phyloP scores from a whole-genome alignment of 2,888 invertebrate genomes.

The Limnephilus marmoratus region DNA sequence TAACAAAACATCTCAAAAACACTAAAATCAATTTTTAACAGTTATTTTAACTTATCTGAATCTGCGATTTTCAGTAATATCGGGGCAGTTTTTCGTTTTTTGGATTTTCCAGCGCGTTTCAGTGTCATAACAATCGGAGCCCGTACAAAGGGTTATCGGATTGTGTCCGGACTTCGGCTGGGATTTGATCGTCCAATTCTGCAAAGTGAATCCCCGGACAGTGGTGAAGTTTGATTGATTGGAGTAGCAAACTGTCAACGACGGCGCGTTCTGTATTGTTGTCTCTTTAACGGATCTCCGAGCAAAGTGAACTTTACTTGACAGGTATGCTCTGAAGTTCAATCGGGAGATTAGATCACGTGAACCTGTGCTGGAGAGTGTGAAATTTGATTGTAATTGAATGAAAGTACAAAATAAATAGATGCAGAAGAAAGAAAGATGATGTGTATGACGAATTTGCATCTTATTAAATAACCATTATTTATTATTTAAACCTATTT shows the following conservation, averaged over 20 bases:
- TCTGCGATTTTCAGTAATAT: background rate
- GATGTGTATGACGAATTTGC: background rate
- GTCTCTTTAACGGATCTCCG: conserved; percentile 2
- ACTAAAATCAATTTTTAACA: background rate
- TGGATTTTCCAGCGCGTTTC: background rate
- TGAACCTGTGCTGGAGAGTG: background rate
- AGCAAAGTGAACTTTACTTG: conserved; percentile 40
- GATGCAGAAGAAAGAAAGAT: background rate
- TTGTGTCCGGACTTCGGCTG: conserved; percentile 8
- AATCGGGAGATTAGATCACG: background rate
- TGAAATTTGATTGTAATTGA: background rate
- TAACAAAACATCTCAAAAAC: background rate
- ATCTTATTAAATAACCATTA: background rate
- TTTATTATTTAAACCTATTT: background rate
- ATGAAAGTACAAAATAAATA: background rate
- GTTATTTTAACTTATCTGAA: background rate
- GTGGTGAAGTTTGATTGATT: conserved; percentile 24
- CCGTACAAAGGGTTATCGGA: conserved; percentile 20
- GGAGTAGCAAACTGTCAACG: background rate
- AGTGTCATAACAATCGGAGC: conserved; percentile 42
- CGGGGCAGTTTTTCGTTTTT: conserved; percentile 19
- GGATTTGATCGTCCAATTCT: background rate
- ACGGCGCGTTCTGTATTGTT: conserved; percentile 26
- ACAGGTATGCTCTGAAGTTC: conserved; percentile 37
- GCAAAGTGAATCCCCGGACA: background rate